phyloP scores from a whole-genome alignment of 2,797 vertebrate genomes.

The Lycodopsis pacificus region DNA sequence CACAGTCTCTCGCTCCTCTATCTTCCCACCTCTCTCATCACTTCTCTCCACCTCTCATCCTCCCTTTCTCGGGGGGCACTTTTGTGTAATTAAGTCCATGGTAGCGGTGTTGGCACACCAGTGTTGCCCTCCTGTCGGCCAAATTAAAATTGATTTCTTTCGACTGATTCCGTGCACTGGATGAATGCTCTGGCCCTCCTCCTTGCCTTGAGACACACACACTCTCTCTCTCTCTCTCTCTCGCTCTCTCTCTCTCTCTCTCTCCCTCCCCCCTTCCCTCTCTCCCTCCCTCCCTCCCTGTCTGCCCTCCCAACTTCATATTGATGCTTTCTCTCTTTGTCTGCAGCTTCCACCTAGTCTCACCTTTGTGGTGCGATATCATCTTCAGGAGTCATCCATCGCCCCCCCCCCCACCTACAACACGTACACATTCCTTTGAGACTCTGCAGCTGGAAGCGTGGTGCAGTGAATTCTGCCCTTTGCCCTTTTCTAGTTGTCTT shows the following conservation, averaged over 20 bases:
- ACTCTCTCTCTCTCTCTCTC: background rate
- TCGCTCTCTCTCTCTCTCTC: slow-evolving; percentile 1
- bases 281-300: slow-evolving; percentile 27
- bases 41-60: slow-evolving; percentile 43
- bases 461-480: slow-evolving; percentile 1
- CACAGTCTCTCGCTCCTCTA: slow-evolving; percentile 7
- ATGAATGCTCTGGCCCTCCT: slow-evolving; percentile 62
- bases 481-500: background rate
- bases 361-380: slow-evolving; percentile 47
- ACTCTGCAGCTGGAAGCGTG: slow-evolving; percentile 6
- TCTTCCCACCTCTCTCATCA: slow-evolving; percentile 42
- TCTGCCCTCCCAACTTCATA: slow-evolving; percentile 52
- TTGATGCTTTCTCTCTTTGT: slow-evolving; percentile 43
- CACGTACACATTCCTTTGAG: slow-evolving; percentile 29
- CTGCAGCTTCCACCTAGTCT: slow-evolving; percentile 39
- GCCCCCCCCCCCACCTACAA: background rate
- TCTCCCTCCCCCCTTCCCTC: slow-evolving; percentile 13
- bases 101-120: slow-evolving; percentile 63
- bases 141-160: slow-evolving; percentile 88
- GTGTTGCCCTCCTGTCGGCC: slow-evolving; percentile 75
- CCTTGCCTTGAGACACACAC: slow-evolving; percentile 1
- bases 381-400: slow-evolving; percentile 27
- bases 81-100: slow-evolving; percentile 81
- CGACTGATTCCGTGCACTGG: slow-evolving; percentile 69
- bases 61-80: slow-evolving; percentile 62